phyloP scores from a whole-genome alignment of 1,140 invertebrate species.

The Sesamia nonagrioides region DNA sequence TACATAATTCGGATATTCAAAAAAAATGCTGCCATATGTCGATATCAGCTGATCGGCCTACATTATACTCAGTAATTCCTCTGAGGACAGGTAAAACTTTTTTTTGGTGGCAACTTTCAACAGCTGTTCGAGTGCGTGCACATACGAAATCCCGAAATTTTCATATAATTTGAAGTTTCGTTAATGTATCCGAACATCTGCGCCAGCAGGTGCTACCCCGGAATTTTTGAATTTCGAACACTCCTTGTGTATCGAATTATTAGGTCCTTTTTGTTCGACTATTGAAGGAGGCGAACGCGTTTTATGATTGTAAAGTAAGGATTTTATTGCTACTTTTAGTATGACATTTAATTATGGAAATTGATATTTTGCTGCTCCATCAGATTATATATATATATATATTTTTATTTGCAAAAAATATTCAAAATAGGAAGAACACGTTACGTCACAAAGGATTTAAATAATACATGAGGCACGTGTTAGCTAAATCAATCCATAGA shows the following conservation, averaged over 20 bases:
- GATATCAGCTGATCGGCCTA: slow-evolving; percentile 72
- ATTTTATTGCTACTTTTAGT: slow-evolving; percentile 16
- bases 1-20: slow-evolving; percentile 15
- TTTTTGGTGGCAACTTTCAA: slow-evolving; percentile 61
- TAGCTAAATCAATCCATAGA: not conserved
- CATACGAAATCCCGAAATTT: slow-evolving; percentile 72
- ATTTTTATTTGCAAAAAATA: not conserved
- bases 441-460: not conserved
- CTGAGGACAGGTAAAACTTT: slow-evolving; percentile 70
- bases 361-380: not conserved
- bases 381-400: not conserved
- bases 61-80: slow-evolving; percentile 59
- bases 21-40: slow-evolving; percentile 48
- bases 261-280: not conserved
- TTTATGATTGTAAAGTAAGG: not conserved
- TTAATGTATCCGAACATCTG: slow-evolving; percentile 72
- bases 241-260: not conserved
- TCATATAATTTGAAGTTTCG: slow-evolving; percentile 56
- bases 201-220: slow-evolving; percentile 71
- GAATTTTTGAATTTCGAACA: slow-evolving; percentile 72
- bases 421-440: not conserved
- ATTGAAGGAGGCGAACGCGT: not conserved
- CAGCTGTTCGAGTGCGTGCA: slow-evolving; percentile 73
- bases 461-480: not conserved
- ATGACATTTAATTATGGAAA: not conserved